These are phyloP conservation scores for Sycophila texana DNA, from an alignment of 2,888 invertebrate species.

Conservation along the genomic window DNA sequence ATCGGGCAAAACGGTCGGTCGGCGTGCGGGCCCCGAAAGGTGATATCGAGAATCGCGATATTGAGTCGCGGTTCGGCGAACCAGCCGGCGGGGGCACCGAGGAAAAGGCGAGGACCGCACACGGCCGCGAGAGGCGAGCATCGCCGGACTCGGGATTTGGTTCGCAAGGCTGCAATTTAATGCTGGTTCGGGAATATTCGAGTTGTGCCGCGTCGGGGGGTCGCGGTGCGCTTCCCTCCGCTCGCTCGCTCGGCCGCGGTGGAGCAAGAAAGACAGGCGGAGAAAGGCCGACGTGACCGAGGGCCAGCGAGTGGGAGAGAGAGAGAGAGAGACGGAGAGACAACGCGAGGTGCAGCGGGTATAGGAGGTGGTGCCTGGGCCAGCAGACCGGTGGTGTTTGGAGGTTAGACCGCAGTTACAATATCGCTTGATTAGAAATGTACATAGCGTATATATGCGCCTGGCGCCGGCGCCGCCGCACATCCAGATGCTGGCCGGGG, in stretches of 20 bases:
- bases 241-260: background rate
- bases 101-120: background rate
- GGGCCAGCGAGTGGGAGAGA: slow-evolving; percentile 20
- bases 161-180: slow-evolving; percentile 67
- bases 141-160: slow-evolving; percentile 42
- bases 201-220: slow-evolving; percentile 55
- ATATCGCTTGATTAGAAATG: slow-evolving; percentile 77
- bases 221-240: slow-evolving; percentile 18
- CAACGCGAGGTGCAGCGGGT: slow-evolving; percentile 53
- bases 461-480: slow-evolving; percentile 59
- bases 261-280: slow-evolving; percentile 30
- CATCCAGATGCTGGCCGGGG: slow-evolving; percentile 69
- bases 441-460: slow-evolving; percentile 73
- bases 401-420: slow-evolving; percentile 76
- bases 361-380: slow-evolving; percentile 47
- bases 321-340: too few species aligned
- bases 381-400: slow-evolving; percentile 72
- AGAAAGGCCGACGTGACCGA: slow-evolving; percentile 22
- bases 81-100: background rate
- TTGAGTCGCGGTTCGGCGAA: slow-evolving; percentile 43
- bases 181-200: slow-evolving; percentile 68
- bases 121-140: background rate
- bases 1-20: background rate
- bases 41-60: slow-evolving; percentile 51
- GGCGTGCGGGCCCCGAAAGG: slow-evolving; percentile 12